Evolutionary conservation across 2,113 vertebrate species (phyloP).

Genomic region (Ginglymostoma cirratum): DNA sequence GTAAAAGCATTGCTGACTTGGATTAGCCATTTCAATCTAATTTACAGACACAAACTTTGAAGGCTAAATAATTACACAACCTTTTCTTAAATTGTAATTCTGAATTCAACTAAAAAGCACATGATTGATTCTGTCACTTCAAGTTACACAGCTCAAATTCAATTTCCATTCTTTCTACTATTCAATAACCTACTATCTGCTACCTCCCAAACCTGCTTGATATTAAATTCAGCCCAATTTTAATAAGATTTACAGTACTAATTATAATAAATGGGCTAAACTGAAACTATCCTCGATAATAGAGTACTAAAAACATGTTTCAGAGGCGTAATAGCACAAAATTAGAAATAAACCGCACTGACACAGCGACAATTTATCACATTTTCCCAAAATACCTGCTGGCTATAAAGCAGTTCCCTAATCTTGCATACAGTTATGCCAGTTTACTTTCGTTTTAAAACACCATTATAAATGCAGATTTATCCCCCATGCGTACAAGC

Average conservation of each 20-base stretch:
- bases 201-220: not conserved
- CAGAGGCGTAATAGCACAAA: not conserved
- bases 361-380: not conserved
- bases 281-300: not conserved
- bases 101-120: not conserved
- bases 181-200: not conserved
- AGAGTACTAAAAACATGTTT: not conserved
- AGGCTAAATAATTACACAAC: not conserved
- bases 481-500: not conserved
- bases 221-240: not conserved
- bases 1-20: not conserved
- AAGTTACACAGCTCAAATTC: not conserved
- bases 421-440: not conserved
- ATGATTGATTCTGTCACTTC: not conserved
- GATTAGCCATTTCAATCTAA: not conserved
- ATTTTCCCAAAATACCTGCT: not conserved
- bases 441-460: not conserved
- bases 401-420: not conserved
- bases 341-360: constrained; percentile 1
- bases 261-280: not conserved
- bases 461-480: not conserved
- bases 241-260: not conserved
- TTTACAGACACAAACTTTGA: not conserved
- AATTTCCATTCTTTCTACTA: not conserved
- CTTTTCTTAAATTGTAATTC: too few relatives aligned